These are phyloP conservation scores for Aphelinus atriplicis DNA, from an alignment of 1,140 invertebrate genomes.

Conservation along the genomic window DNA sequence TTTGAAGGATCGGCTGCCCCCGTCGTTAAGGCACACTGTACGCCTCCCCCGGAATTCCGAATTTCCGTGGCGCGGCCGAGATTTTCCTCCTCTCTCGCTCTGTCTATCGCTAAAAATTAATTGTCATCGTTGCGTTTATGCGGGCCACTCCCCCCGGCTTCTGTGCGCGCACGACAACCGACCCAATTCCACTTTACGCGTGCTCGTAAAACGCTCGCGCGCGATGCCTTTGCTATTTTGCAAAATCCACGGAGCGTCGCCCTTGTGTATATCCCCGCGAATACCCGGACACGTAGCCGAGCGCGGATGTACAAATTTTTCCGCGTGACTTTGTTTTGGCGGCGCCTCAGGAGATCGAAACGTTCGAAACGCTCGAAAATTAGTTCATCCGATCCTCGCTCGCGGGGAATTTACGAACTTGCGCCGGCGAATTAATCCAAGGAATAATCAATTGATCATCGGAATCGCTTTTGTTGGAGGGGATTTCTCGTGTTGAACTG, in stretches of 20 bases:
- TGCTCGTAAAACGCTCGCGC: constrained; percentile 6
- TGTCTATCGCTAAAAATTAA: constrained; percentile 28
- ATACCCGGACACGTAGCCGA: too few relatives aligned
- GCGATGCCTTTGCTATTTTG: constrained; percentile 18
- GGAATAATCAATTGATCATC: too few relatives aligned
- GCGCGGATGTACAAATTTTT: background rate
- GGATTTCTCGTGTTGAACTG: too few relatives aligned
- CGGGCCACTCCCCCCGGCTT: background rate
- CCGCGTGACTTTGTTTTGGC: too few relatives aligned
- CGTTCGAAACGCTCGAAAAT: too few relatives aligned
- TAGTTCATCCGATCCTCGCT: too few relatives aligned
- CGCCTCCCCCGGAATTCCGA: constrained; percentile 17
- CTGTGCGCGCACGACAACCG: background rate
- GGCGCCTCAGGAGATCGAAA: too few relatives aligned
- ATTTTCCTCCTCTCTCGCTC: background rate
- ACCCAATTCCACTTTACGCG: background rate
- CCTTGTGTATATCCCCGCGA: background rate
- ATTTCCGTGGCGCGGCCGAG: constrained; percentile 8
- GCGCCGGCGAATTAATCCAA: too few relatives aligned
- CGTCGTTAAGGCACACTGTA: background rate
- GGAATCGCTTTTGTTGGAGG: too few relatives aligned
- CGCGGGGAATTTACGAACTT: background rate
- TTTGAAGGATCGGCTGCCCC: constrained; percentile 29
- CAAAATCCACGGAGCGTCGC: background rate
- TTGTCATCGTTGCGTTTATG: constrained; percentile 21